These are phyloP conservation scores for Ichneumon xanthorius DNA, from an alignment of 2,888 invertebrate genomes.

Conservation along the genomic window DNA sequence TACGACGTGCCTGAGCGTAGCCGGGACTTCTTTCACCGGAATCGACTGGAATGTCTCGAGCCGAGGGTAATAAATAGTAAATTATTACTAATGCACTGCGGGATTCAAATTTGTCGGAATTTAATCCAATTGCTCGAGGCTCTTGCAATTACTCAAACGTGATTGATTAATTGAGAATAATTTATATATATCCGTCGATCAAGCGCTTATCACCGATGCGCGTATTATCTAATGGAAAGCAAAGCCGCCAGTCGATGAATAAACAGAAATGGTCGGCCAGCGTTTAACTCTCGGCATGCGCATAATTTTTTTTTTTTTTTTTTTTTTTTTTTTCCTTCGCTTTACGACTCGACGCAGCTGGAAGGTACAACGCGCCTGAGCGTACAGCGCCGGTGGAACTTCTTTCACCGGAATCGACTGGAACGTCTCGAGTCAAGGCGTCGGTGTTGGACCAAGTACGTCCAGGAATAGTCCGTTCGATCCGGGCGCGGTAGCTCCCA, in stretches of 20 bases:
- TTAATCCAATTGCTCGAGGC: background rate
- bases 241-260: background rate
- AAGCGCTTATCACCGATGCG: background rate
- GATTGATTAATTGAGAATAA: slow-evolving; percentile 36
- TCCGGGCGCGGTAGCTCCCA: slow-evolving; percentile 36
- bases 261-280: slow-evolving; percentile 4
- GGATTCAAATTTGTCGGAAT: slow-evolving; percentile 9
- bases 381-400: slow-evolving; percentile 8
- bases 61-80: background rate
- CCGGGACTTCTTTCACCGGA: slow-evolving; percentile 44
- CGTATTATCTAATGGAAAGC: background rate
- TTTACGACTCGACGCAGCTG: slow-evolving; percentile 40
- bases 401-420: slow-evolving; percentile 59
- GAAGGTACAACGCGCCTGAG: slow-evolving; percentile 21
- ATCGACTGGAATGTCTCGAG: slow-evolving; percentile 57
- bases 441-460: slow-evolving; percentile 46
- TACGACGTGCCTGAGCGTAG: slow-evolving; percentile 16
- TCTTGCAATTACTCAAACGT: slow-evolving; percentile 2
- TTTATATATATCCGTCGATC: slow-evolving; percentile 9
- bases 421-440: slow-evolving; percentile 45
- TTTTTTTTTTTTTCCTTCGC: slow-evolving; percentile 10
- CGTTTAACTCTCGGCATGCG: background rate
- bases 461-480: slow-evolving; percentile 60
- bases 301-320: background rate
- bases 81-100: background rate